phyloP scores from a whole-genome alignment of 2,113 vertebrate species.

The Tretioscincus oriximinensis region DNA sequence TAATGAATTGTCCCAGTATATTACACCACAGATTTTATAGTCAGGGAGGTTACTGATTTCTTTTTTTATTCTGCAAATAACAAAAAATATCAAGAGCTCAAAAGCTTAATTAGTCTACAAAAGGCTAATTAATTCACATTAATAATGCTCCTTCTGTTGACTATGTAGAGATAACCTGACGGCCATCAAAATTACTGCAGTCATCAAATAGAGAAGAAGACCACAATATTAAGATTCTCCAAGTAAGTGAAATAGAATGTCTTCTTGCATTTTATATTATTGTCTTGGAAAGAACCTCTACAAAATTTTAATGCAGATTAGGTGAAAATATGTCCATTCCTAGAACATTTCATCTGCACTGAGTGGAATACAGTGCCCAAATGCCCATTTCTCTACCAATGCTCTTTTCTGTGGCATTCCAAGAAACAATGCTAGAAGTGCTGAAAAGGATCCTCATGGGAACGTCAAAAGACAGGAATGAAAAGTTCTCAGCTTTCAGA shows the following conservation, averaged over 20 bases:
- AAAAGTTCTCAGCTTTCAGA: no score
- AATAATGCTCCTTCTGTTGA: not conserved
- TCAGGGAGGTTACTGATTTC: not conserved
- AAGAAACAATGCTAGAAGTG: no score
- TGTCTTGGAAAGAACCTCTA: not conserved
- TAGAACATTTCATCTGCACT: no score
- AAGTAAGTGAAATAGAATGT: not conserved
- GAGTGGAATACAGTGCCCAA: no score
- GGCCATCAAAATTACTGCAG: not conserved
- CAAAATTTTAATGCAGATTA: no score
- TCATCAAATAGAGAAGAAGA: not conserved
- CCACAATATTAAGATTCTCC: not conserved
- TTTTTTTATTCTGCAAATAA: not conserved
- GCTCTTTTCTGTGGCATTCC: no score
- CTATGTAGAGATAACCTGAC: not conserved
- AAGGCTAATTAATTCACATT: not conserved
- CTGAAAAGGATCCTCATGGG: no score
- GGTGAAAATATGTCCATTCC: no score
- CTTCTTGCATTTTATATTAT: not conserved
- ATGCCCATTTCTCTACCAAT: no score
- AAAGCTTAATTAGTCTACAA: not conserved
- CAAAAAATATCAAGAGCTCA: not conserved
- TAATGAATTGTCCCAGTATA: no score
- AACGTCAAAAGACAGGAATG: no score
- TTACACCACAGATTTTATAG: not conserved